These are phyloP conservation scores for Mugil cephalus DNA, from an alignment of 2,113 vertebrate genomes.

Conservation along the genomic window DNA sequence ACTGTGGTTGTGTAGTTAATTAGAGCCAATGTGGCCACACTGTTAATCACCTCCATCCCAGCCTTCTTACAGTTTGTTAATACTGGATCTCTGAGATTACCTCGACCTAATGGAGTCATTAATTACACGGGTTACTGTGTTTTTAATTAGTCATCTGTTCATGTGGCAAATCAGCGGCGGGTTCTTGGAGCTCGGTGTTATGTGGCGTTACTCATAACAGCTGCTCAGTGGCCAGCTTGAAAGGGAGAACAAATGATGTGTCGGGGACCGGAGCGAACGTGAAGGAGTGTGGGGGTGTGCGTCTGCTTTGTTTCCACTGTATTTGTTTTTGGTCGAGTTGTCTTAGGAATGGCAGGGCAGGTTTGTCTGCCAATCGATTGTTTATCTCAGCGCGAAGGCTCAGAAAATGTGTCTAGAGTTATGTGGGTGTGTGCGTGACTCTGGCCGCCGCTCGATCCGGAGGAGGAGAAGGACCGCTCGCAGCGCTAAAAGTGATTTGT, in stretches of 20 bases:
- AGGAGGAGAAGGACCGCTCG: not conserved
- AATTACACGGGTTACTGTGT: conserved; percentile 76
- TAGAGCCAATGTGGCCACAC: conserved; percentile 57
- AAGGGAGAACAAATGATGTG: conserved; percentile 60
- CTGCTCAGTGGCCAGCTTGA: conserved; percentile 44
- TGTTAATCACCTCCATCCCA: conserved; percentile 72
- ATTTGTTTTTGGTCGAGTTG: conserved; percentile 43
- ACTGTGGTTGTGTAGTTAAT: conserved; percentile 76
- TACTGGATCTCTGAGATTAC: conserved; percentile 76
- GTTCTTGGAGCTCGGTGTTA: conserved; percentile 47
- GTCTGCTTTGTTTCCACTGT: conserved; percentile 64
- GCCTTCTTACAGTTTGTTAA: conserved; percentile 76
- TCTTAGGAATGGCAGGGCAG: conserved; percentile 7
- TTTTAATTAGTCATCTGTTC: conserved; percentile 76
- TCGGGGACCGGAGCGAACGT: conserved; percentile 36
- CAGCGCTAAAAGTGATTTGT: conserved; percentile 51
- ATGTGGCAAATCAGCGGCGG: conserved; percentile 47
- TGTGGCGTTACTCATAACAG: conserved; percentile 72
- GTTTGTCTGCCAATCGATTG: conserved; percentile 23
- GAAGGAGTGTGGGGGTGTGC: not conserved
- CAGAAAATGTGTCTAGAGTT: not conserved
- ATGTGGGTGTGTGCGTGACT: not conserved
- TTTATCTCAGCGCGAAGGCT: conserved; percentile 25
- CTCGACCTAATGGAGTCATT: conserved; percentile 79
- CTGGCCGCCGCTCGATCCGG: not conserved